A percentile compares a stretch with the other conserved stretches of the same genome.
Conservation (phyloP, 1,140 invertebrate genomes). For the Aphis craccivora region DNA sequence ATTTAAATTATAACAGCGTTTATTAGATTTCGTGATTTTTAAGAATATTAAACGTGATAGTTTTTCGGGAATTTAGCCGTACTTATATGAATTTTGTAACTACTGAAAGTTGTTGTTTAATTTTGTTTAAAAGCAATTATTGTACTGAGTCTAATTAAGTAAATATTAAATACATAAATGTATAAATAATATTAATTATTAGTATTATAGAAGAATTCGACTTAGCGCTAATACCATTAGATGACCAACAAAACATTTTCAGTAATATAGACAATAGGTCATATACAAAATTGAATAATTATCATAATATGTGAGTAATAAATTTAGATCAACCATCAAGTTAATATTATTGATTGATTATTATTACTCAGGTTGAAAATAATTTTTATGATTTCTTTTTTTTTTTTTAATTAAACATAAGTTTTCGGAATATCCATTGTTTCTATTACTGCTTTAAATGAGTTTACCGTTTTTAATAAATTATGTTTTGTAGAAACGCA, state of each 20-base stretch:
- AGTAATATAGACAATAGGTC: neutral
- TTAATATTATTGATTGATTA: neutral
- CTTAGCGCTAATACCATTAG: too few species aligned
- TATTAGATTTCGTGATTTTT: neutral
- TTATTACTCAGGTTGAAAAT: neutral
- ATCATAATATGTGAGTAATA: neutral
- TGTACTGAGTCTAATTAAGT: neutral
- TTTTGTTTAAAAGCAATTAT: neutral
- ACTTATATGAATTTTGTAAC: neutral
- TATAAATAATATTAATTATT: too few species aligned
- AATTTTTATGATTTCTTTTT: neutral
- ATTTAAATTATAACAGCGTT: neutral
- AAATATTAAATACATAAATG: neutral
- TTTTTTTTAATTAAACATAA: neutral
- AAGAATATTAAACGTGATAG: neutral
- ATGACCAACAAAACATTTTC: neutral
- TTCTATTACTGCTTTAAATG: neutral
- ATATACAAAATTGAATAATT: neutral
- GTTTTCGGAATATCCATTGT: neutral
- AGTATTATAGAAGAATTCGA: neutral
- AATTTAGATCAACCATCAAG: neutral
- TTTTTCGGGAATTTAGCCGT: neutral
- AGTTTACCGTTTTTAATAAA: neutral
- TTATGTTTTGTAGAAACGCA: neutral
- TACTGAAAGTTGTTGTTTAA: neutral